phyloP scores from a whole-genome alignment of 2,888 invertebrate species.

The Phengaris alcon region DNA sequence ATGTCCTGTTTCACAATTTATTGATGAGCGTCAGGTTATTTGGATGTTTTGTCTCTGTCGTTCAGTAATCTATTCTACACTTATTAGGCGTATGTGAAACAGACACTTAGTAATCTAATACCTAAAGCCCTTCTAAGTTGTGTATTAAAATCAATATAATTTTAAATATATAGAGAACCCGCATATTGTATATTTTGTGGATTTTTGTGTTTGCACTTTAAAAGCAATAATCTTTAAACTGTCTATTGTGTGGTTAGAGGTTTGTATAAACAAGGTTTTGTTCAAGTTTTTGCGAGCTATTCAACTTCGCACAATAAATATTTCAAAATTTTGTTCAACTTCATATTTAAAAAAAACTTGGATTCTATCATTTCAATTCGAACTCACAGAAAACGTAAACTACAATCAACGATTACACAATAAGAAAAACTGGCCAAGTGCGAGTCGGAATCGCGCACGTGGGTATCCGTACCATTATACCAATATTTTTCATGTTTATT shows the following conservation, averaged over 20 bases:
- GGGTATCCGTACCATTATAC: too few species aligned
- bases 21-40: too few species aligned
- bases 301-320: neutral
- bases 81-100: too few species aligned
- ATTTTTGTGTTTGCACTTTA: constrained; percentile 1
- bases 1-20: too few species aligned
- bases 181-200: neutral
- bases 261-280: constrained; percentile 23
- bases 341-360: neutral
- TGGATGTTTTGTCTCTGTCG: too few species aligned
- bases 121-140: neutral
- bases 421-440: too few species aligned
- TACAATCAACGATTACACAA: too few species aligned
- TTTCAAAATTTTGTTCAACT: neutral
- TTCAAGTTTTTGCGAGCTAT: constrained; percentile 22
- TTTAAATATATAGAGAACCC: constrained; percentile 5
- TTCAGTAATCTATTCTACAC: too few species aligned
- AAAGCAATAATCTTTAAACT: constrained; percentile 25
- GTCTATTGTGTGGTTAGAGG: constrained; percentile 24
- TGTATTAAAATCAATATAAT: neutral
- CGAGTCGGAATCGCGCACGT: too few species aligned
- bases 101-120: too few species aligned
- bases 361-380: neutral
- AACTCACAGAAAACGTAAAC: neutral
- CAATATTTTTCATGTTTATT: too few species aligned